Evolutionary conservation across 1,140 invertebrate species (phyloP).

Genomic region (Drosophila subpulchrella): DNA sequence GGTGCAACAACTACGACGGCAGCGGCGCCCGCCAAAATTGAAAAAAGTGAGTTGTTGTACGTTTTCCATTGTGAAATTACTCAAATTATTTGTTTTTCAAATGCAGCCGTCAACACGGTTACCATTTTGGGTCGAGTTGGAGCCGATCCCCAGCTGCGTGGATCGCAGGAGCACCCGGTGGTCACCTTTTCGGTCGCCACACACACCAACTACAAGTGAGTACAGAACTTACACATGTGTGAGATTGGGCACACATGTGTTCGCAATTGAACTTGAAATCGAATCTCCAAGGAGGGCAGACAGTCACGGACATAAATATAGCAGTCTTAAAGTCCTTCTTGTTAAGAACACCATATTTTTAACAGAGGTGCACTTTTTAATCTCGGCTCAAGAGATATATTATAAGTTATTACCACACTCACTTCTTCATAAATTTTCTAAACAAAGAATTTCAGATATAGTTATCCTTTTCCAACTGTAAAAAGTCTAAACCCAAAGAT

Average conservation of each 20-base stretch:
- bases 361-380: no score
- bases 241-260: constrained; percentile 19
- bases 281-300: constrained; percentile 15
- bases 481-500: no score
- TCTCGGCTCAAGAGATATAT: no score
- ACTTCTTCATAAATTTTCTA: no score
- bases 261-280: constrained; percentile 14
- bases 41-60: constrained; percentile 68
- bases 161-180: constrained; percentile 92
- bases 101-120: constrained; percentile 94
- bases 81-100: constrained; percentile 8
- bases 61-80: not conserved
- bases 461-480: no score
- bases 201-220: constrained; percentile 91
- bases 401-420: no score
- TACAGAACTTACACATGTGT: constrained; percentile 1
- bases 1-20: constrained; percentile 49
- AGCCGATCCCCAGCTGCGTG: constrained; percentile 93
- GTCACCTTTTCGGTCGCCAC: constrained; percentile 96
- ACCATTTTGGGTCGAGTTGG: constrained; percentile 94
- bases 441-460: no score
- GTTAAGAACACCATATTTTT: no score
- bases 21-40: constrained; percentile 75
- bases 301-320: not conserved
- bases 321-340: no score